phyloP scores from a whole-genome alignment of 1,140 invertebrate genomes.

The Paracyclopina nana region DNA sequence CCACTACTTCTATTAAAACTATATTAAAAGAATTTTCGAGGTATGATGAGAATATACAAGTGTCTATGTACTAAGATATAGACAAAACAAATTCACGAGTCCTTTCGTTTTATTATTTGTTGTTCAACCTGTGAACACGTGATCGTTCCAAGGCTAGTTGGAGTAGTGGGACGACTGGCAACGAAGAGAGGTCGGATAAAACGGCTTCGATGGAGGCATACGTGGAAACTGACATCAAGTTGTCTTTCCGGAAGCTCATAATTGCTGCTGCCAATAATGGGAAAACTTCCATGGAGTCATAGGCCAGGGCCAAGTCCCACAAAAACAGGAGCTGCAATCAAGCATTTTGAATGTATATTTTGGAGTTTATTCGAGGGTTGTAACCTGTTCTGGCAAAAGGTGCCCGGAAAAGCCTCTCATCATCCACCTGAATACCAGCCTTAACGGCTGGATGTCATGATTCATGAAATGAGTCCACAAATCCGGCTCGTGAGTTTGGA shows the following conservation, averaged over 20 bases:
- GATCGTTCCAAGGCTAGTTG: constrained; percentile 37
- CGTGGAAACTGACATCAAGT: constrained; percentile 68
- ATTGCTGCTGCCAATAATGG: constrained; percentile 67
- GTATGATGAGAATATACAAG: too few species aligned
- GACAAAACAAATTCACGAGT: too few species aligned
- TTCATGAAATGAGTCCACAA: constrained; percentile 14
- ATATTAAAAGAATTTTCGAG: too few species aligned
- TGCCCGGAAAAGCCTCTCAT: constrained; percentile 86
- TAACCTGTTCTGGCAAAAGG: constrained; percentile 69
- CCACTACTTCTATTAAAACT: too few species aligned
- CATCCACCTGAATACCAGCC: constrained; percentile 84
- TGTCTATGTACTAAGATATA: too few species aligned
- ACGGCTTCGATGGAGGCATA: constrained; percentile 40
- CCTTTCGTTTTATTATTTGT: too few species aligned
- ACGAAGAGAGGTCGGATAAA: constrained; percentile 66
- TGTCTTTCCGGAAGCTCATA: constrained; percentile 73
- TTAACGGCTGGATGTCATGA: constrained; percentile 36
- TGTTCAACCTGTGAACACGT: not conserved
- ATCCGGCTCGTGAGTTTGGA: constrained; percentile 15
- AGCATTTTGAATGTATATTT: too few species aligned
- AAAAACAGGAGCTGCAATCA: constrained; percentile 67
- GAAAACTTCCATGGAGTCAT: constrained; percentile 72
- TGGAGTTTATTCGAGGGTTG: too few species aligned
- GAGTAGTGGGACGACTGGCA: constrained; percentile 62
- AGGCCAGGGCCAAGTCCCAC: constrained; percentile 78